phyloP scores from a whole-genome alignment of 1,140 invertebrate genomes.

The Bombus superbus region DNA sequence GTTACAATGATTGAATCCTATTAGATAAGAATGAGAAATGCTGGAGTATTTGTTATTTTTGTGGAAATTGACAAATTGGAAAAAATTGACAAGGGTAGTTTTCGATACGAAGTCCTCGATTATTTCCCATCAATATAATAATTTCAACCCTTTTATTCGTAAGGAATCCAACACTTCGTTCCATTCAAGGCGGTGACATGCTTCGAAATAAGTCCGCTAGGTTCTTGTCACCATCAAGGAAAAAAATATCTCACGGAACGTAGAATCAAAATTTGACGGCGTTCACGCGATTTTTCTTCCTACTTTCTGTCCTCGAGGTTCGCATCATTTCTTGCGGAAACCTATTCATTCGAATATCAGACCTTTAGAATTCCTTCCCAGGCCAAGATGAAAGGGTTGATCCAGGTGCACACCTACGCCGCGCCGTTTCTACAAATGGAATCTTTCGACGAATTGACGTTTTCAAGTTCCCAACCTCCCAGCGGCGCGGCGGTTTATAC shows the following conservation, averaged over 20 bases:
- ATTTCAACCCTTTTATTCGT: neutral
- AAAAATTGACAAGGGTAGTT: neutral
- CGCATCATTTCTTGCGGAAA: slow-evolving; percentile 5
- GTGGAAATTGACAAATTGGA: neutral
- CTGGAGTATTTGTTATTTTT: too few species aligned
- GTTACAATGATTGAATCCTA: too few species aligned
- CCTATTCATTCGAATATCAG: slow-evolving; percentile 31
- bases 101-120: neutral
- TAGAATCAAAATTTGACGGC: slow-evolving; percentile 35
- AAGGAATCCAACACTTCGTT: neutral
- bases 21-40: neutral
- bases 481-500: neutral
- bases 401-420: slow-evolving; percentile 52
- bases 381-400: slow-evolving; percentile 37
- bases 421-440: slow-evolving; percentile 40
- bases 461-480: slow-evolving; percentile 28
- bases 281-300: slow-evolving; percentile 26
- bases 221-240: neutral
- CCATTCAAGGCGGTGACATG: neutral
- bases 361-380: slow-evolving; percentile 10
- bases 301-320: neutral
- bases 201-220: neutral
- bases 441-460: slow-evolving; percentile 55
- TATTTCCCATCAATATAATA: neutral
- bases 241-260: slow-evolving; percentile 20